Evolutionary conservation across 2,113 vertebrate species (phyloP), one percentile per base, ranked within the genome.

Genomic region (Sebastes fasciatus): DNA sequence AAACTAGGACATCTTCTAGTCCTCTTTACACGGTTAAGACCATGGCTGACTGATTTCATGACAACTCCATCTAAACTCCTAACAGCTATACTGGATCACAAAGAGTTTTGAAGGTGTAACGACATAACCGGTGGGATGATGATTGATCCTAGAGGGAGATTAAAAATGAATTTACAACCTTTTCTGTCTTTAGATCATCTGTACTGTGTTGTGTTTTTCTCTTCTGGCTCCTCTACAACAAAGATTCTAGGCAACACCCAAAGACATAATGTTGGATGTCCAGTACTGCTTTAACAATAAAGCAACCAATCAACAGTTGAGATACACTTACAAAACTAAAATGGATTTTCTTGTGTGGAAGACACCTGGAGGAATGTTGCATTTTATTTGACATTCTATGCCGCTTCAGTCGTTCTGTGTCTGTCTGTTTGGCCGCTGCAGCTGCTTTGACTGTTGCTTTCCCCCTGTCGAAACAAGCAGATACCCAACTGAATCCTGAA

Each of bases 231-330:
- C 13, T 62, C 19, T 23, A 70, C 21, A 73, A 60, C 49, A 79
- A 72, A 65, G 26, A 57, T 51, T 88, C 86, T 61, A 77, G 74
- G 43, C 68, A 85, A 78, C 65, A 84, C 66, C 64, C 62, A 79
- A 42, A 76, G 19, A 54, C 49, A 61, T 61, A 21, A 45, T 72
- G 58, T 63, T 78, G 60, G 71, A 79, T 49, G 40, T 65, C 6
- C 34, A 73, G n/a, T 9, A 5, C 45, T 68, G 26, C 60, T 51
- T 74, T 74, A 43, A 58, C 75, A 46, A 43, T 34, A 19, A 16
- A 54, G 14, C 49, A 48, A 43, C 54, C 45, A 64, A 68, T 71
- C 46, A 55, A n/a, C 52, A 57, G 10, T 16, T 49, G 6, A 42
- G 46, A 16, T 74, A 9, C 34, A 12, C 40, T 46, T 2, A n/a